Evolutionary conservation across 2,888 invertebrate genomes (phyloP).

Genomic region (Amphipyra tragopoginis): DNA sequence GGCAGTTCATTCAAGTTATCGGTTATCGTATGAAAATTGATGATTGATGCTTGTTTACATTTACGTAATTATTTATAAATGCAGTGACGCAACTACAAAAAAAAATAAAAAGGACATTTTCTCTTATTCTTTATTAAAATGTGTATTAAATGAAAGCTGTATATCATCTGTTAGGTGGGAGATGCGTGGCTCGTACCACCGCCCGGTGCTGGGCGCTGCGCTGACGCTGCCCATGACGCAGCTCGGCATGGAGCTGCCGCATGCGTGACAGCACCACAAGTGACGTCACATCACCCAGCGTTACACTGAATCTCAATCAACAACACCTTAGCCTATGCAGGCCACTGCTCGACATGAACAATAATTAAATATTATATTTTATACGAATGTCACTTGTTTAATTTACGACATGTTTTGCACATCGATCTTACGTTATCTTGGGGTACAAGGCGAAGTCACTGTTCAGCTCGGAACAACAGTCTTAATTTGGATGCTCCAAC

Average conservation of each 20-base stretch:
- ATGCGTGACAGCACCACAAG: slow-evolving; percentile 42
- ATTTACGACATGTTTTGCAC: background rate
- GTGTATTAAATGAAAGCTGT: background rate
- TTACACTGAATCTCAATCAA: too few relatives aligned
- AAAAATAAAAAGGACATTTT: too few relatives aligned
- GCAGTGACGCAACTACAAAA: too few relatives aligned
- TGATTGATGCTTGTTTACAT: too few relatives aligned
- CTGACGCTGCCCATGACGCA: slow-evolving; percentile 70
- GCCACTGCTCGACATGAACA: background rate
- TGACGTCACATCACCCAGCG: too few relatives aligned
- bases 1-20: too few relatives aligned
- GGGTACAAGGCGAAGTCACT: slow-evolving; percentile 9
- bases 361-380: background rate
- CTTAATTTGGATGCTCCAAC: slow-evolving; percentile 63
- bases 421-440: background rate
- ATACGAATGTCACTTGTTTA: background rate
- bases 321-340: background rate
- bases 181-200: slow-evolving; percentile 68
- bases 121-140: background rate
- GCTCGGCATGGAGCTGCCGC: slow-evolving; percentile 60
- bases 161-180: slow-evolving; percentile 41
- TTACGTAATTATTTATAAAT: too few relatives aligned
- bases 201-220: slow-evolving; percentile 70
- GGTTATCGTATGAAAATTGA: too few relatives aligned
- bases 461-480: slow-evolving; percentile 58